Base-by-base conservation (phyloP, 2,797 vertebrate genomes). In the Dromococcyx pavoninus region DNA sequence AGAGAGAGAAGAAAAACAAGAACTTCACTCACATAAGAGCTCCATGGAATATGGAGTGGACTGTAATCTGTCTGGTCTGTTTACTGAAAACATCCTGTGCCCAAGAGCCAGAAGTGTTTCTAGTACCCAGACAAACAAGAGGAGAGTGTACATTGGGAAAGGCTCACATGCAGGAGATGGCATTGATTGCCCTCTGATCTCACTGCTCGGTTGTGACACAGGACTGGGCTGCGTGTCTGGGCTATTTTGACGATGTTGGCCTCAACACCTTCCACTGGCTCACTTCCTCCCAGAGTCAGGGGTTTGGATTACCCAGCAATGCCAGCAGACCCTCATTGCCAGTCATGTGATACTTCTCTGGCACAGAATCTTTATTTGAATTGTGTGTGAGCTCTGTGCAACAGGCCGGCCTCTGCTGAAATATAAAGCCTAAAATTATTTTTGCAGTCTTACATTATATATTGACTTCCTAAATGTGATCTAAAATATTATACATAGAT, bases 271-370 rank as follows among this genome's bases (percentile, higher is more conserved):
- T 91, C 91, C 76, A 62, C 54, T 75, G 91, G 79, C 76, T 96
- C 51, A 88, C 73, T 95, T 92, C 91, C 94, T 94, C 66, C 70
- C 43, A 5, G 30, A 53, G 70, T 15, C 86, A 33, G 79, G 78
- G 89, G 51, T 53, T 94, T 94, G 73, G 79, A 48, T 94, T 95
- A 88, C 76, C 76, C 82, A 75, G 91, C 73, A 57, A 16, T 86
- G 88, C 89, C 79, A 78, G 62, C 57, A 86, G 79, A 54, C 39
- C 60, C 48, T 92, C 32, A 5, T 10, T 76, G 84, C 87, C 91
- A 82, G 78, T 79, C 95, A 75, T 27, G 54, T 25, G 58, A 24
- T 35, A 3, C n/a, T 33, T 62, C 46, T 75, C 86, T 91, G 91
- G 93, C 86, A 33, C 32, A 51, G 43, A 88, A 79, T 13, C 46